Evolutionary conservation across 2,888 invertebrate species (phyloP).

Genomic region (Xestia sexstrigata): DNA sequence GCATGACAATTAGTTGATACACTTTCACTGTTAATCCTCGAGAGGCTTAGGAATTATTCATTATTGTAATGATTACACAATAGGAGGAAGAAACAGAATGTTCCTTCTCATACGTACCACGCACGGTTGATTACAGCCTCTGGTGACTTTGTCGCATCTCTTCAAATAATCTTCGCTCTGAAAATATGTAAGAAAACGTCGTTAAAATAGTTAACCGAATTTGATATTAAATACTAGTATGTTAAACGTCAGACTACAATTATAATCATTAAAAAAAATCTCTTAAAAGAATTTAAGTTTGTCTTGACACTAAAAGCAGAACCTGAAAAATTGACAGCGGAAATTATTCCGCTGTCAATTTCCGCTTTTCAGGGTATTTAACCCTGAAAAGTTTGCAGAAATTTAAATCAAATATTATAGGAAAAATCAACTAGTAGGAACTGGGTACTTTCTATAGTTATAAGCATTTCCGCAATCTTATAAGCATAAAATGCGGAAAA

Average conservation of each 20-base stretch:
- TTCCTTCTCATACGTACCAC: conserved; percentile 76
- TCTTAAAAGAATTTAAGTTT: not conserved
- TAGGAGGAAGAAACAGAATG: not conserved
- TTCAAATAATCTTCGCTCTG: conserved; percentile 86
- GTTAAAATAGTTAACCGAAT: not conserved
- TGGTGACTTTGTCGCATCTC: conserved; percentile 76
- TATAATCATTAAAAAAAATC: not conserved
- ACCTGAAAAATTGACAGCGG: not conserved
- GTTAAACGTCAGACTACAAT: not conserved
- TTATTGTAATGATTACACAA: conserved; percentile 15
- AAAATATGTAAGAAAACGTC: conserved; percentile 62
- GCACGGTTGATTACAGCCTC: conserved; percentile 77
- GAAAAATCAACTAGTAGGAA: not conserved
- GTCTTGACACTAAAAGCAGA: not conserved
- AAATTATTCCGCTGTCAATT: too few species aligned
- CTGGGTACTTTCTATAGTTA: not conserved
- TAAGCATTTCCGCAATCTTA: not conserved
- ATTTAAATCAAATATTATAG: not conserved
- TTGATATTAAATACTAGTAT: not conserved
- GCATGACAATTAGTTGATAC: conserved; percentile 34
- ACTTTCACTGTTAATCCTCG: conserved; percentile 50
- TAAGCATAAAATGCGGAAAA: conserved; percentile 14
- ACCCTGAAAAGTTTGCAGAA: not conserved
- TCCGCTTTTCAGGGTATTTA: too few species aligned
- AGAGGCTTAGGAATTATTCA: conserved; percentile 30